Percentiles rank a stretch among this genome's conserved stretches.
Evolutionary conservation across 2,797 vertebrate species (phyloP).

Genomic region (Octomys mimax): DNA sequence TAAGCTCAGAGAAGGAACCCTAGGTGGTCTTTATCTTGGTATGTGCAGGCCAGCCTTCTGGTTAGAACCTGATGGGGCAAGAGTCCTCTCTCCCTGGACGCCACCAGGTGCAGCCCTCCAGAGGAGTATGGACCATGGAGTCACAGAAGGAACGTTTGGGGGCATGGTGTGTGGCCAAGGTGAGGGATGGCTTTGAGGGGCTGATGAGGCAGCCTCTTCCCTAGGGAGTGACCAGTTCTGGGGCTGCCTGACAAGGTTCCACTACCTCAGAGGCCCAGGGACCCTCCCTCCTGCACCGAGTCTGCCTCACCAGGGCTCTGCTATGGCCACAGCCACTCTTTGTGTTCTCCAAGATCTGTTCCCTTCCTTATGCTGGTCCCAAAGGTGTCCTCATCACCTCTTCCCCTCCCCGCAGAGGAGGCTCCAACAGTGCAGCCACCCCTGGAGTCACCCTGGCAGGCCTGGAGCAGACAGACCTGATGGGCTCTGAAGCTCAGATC

Average conservation of each 20-base stretch:
- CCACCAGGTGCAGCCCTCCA: neutral
- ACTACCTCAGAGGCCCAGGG: neutral
- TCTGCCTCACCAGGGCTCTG: fast-evolving
- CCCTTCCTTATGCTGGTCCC: neutral
- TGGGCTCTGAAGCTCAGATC: neutral
- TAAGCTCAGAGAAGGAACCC: neutral
- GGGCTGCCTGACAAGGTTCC: too few relatives aligned
- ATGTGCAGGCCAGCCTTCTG: neutral
- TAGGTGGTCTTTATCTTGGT: neutral
- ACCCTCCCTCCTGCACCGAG: neutral
- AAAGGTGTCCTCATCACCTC: too few relatives aligned
- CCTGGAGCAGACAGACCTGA: neutral
- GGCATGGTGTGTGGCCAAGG: neutral
- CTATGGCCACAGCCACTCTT: neutral
- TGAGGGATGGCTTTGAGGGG: neutral
- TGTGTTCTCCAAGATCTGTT: neutral
- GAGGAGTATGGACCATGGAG: neutral
- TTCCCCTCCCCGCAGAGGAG: neutral
- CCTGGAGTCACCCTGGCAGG: neutral
- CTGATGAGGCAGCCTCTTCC: neutral
- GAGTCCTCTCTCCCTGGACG: neutral
- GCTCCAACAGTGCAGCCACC: neutral
- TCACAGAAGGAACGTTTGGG: neutral
- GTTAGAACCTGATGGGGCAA: neutral
- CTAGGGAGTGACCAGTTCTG: neutral